Conservation (phyloP, 2,113 vertebrate species). For the Tupaia tana region DNA sequence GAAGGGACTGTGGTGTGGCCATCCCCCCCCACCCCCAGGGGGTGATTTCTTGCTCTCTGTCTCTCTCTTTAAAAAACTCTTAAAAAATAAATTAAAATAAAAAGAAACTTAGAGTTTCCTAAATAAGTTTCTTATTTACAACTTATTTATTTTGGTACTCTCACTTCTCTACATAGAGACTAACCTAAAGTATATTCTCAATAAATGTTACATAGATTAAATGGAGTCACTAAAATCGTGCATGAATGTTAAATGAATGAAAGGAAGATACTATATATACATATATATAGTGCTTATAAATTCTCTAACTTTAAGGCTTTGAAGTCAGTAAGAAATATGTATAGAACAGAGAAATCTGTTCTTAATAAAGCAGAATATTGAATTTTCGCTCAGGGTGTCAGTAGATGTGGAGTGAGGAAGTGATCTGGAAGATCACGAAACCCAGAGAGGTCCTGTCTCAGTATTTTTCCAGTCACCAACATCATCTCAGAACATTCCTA, state of each 20-base stretch:
- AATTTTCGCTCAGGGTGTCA: slow-evolving; percentile 66
- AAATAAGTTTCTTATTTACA: background rate
- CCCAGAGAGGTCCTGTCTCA: background rate
- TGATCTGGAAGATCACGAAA: slow-evolving; percentile 56
- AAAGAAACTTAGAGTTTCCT: background rate
- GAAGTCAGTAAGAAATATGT: slow-evolving; percentile 64
- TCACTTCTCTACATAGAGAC: background rate
- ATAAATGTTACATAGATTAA: slow-evolving; percentile 51
- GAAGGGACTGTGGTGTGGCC: too few species aligned
- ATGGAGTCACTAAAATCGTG: background rate
- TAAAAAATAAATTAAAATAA: too few species aligned
- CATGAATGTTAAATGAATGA: background rate
- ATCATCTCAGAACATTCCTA: slow-evolving; percentile 41
- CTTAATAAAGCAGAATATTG: slow-evolving; percentile 76
- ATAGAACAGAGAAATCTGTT: slow-evolving; percentile 69
- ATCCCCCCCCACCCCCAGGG: too few species aligned
- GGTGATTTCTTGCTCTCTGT: too few species aligned
- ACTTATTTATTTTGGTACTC: background rate
- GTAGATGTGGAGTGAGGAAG: slow-evolving; percentile 60
- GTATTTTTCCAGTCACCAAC: background rate
- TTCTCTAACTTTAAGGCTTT: slow-evolving; percentile 64
- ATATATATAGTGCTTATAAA: background rate
- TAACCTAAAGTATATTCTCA: slow-evolving; percentile 45
- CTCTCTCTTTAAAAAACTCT: too few species aligned
- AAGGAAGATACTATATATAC: background rate